Base-by-base conservation (phyloP, 1,140 invertebrate species). In the Phymorhynchus buccinoides region DNA sequence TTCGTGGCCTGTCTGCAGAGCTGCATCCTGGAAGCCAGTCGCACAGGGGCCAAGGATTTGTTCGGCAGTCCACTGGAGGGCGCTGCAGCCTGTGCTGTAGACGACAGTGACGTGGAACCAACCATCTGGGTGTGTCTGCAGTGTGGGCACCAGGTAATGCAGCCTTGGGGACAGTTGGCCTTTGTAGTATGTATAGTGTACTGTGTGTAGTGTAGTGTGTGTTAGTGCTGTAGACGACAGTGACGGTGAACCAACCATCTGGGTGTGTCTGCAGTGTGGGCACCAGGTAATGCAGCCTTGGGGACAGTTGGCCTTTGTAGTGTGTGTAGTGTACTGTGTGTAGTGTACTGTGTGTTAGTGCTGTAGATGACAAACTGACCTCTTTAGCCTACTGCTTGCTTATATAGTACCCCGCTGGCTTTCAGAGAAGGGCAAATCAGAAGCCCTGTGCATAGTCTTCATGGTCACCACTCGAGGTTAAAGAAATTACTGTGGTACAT, bases 101-200 rank as follows among this genome's bases (percentile, higher is more conserved):
- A 84, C 56, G 84, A 85, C 52, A 73, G 79, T 1, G 84, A 82
- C 22, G 1, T 66, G 27, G 80, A 78, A 27, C 37, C 75, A 6
- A 78, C 75, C 0, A 44, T 78, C 14, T 78, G 75, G 75, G 39
- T 78, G 6, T 78, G 75, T 78, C 75, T 95, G 93, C 91, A 96
- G 95, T 95, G 94, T 94, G 96, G 96, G 22, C 92, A 96, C 80
- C 96, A 93, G 91, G 93, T 93, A 87, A 52, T 39, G 66, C 35
- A 42, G n/a, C 56, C 35, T 52, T 52, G 9, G 9, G 48, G 48
- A 52, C 9, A 52, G 22, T 22, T 52, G 48, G n/a, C n/a, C n/a
- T n/a, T n/a, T n/a, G n/a, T n/a, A n/a, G n/a, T n/a, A n/a, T n/a
- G n/a, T n/a, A n/a, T n/a, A n/a, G n/a, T n/a, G n/a, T n/a, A n/a